Evolutionary conservation across 2,113 vertebrate genomes (phyloP).

Genomic region (Copsychus sechellarum): DNA sequence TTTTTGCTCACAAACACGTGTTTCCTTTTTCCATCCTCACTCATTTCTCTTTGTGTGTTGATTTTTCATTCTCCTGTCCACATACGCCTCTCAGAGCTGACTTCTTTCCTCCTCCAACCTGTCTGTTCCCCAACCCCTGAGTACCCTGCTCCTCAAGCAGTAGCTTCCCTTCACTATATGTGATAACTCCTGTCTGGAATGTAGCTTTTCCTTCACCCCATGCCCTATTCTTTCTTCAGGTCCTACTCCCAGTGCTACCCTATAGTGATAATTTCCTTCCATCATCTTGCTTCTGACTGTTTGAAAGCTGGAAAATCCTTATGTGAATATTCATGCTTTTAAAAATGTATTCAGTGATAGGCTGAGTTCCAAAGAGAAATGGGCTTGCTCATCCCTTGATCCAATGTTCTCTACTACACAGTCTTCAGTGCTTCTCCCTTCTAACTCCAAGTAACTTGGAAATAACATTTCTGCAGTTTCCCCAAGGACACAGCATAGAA

Average conservation of each 20-base stretch:
- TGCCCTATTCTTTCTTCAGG: not conserved
- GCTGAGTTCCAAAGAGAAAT: not conserved
- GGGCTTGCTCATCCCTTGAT: not conserved
- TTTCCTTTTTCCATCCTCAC: constrained; percentile 56
- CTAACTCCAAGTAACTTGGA: not conserved
- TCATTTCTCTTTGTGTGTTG: not conserved
- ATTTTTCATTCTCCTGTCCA: not conserved
- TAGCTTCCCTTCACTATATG: not conserved
- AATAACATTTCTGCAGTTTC: not conserved
- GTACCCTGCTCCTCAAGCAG: not conserved
- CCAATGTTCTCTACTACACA: not conserved
- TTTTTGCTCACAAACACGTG: constrained; percentile 44
- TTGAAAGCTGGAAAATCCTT: not conserved
- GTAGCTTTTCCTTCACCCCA: not conserved
- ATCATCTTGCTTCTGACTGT: not conserved
- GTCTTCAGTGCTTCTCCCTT: not conserved
- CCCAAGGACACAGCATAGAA: not conserved
- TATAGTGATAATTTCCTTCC: not conserved
- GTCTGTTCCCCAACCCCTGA: not conserved
- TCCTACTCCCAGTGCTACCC: not conserved
- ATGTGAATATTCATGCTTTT: not conserved
- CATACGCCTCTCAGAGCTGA: not conserved
- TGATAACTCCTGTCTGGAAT: not conserved
- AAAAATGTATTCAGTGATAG: not conserved
- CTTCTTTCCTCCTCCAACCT: not conserved